Percentiles rank a stretch among this genome's conserved stretches.
These are phyloP conservation scores for Oxyruncus cristatus DNA, from an alignment of 2,113 vertebrate species.

Conservation along the genomic window DNA sequence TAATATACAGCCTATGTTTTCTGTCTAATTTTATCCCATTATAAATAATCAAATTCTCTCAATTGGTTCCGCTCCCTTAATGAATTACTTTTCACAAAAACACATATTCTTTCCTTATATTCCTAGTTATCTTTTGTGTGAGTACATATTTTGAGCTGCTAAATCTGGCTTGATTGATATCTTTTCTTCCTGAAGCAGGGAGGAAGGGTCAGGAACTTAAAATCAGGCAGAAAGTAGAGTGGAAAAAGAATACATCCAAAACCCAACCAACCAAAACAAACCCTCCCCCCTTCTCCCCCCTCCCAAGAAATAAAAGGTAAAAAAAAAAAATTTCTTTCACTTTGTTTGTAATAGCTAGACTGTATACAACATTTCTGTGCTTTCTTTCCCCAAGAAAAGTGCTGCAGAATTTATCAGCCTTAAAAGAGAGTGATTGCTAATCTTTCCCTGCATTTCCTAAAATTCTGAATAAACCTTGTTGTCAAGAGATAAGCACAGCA, in stretches of 20 bases:
- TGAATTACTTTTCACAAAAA: not conserved
- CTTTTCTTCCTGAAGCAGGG: not conserved
- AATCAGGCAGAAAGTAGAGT: not conserved
- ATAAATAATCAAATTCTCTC: not conserved
- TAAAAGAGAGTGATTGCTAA: not conserved
- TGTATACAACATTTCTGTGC: rapidly evolving
- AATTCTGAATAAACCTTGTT: not conserved
- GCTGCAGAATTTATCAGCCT: not conserved
- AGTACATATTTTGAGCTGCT: not conserved
- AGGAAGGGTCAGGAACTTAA: not conserved
- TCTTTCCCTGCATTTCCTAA: not conserved
- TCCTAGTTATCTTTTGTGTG: not conserved
- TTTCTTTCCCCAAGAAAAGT: not conserved
- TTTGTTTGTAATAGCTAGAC: not conserved
- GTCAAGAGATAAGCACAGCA: not conserved
- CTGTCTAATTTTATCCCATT: not conserved
- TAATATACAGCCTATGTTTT: rapidly evolving
- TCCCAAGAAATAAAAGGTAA: not conserved
- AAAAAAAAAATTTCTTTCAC: not conserved
- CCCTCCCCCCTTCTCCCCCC: too few relatives aligned
- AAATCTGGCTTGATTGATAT: not conserved
- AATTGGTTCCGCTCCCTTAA: not conserved
- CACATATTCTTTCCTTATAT: not conserved
- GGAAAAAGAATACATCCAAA: not conserved
- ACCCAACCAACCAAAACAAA: too few relatives aligned